Conservation (phyloP, 2,797 vertebrate genomes). For the Hemibagrus guttatus region DNA sequence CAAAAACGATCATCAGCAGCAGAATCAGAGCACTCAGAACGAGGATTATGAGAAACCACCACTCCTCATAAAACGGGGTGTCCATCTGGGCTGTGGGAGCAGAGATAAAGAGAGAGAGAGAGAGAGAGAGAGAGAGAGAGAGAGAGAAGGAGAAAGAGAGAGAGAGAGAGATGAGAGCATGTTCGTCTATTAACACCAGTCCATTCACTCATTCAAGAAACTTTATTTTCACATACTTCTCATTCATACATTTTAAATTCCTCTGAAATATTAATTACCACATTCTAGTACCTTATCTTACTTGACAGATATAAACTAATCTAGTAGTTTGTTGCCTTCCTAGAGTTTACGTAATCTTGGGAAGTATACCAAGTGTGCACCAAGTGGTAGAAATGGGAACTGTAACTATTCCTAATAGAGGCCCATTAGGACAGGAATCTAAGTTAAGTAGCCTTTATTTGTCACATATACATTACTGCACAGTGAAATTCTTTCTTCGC, state of each 20-base stretch:
- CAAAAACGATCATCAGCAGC: slow-evolving; percentile 84
- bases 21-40: slow-evolving; percentile 88
- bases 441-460: too few relatives aligned
- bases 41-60: slow-evolving; percentile 95
- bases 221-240: background rate
- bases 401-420: background rate
- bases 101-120: background rate
- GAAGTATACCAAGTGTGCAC: background rate
- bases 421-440: background rate
- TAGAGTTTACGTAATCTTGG: background rate
- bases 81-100: slow-evolving; percentile 79
- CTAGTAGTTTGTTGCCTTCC: background rate
- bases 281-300: background rate
- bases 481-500: too few relatives aligned
- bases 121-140: slow-evolving; percentile 25
- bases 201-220: background rate
- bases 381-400: background rate
- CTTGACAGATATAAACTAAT: background rate
- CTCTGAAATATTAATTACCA: background rate
- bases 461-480: too few relatives aligned
- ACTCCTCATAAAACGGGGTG: slow-evolving; percentile 90
- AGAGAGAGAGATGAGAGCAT: too few relatives aligned
- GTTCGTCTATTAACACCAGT: too few relatives aligned
- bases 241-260: background rate
- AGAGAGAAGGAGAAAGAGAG: background rate